A percentile compares a stretch with the other conserved stretches of the same genome.
Evolutionary conservation across 64 coral and sea anemone species (phyloP).

Genomic region (Orbicella faveolata): DNA sequence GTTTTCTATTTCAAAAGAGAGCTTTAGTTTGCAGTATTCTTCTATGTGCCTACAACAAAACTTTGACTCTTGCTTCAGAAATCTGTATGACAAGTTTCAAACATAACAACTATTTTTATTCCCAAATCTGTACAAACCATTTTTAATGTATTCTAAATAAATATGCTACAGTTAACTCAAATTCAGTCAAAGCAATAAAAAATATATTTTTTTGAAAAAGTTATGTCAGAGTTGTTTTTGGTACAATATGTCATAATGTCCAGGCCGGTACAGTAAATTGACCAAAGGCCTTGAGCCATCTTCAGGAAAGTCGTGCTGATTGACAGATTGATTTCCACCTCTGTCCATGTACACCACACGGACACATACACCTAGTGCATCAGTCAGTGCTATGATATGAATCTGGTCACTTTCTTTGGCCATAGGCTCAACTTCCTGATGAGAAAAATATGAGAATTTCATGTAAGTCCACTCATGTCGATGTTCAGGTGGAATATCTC

Average conservation of each 20-base stretch:
- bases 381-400: constrained; percentile 86
- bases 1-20: too few species aligned
- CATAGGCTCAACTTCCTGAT: constrained; percentile 97
- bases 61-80: neutral
- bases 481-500: too few species aligned
- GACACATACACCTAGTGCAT: constrained; percentile 84
- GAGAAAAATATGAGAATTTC: neutral
- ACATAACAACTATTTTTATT: constrained; percentile 11
- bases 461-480: neutral
- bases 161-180: constrained; percentile 15
- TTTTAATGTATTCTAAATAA: constrained; percentile 34
- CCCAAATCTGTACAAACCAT: constrained; percentile 40
- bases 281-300: constrained; percentile 72
- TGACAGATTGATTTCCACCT: constrained; percentile 67
- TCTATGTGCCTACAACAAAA: neutral
- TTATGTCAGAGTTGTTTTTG: constrained; percentile 53
- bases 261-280: constrained; percentile 80
- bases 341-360: constrained; percentile 93
- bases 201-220: neutral
- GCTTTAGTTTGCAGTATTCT: too few species aligned
- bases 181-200: neutral
- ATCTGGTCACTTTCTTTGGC: constrained; percentile 93
- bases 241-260: constrained; percentile 97
- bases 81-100: neutral
- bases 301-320: constrained; percentile 98